Evolutionary conservation across 2,888 invertebrate species (phyloP).

Genomic region (Dexiosoma caninum): DNA sequence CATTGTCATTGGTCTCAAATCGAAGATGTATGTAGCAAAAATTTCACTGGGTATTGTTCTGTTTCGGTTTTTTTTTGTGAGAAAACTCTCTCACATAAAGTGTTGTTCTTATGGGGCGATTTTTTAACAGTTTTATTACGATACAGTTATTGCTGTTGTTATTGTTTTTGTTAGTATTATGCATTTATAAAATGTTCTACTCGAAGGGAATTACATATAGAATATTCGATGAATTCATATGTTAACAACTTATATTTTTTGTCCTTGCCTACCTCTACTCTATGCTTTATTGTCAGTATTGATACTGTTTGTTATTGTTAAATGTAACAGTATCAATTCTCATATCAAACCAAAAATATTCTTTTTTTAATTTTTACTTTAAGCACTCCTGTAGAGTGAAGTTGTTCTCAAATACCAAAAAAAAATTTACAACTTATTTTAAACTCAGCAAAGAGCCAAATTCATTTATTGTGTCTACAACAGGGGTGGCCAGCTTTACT

Average conservation of each 20-base stretch:
- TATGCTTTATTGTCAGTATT: background rate
- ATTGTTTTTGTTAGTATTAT: background rate
- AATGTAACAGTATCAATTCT: slow-evolving; percentile 33
- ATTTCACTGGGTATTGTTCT: no score
- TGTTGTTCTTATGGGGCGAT: background rate
- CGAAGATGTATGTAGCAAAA: no score
- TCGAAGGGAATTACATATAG: slow-evolving; percentile 35
- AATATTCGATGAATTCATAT: slow-evolving; percentile 49
- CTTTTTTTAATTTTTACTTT: background rate
- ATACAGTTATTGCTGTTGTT: background rate
- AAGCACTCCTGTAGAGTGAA: background rate
- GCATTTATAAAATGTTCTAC: background rate
- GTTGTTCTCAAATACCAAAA: no score
- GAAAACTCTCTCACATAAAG: background rate
- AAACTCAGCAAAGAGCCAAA: no score
- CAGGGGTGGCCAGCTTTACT: no score
- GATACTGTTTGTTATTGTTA: background rate
- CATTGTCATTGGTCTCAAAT: no score
- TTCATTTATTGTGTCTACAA: no score
- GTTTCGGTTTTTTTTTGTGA: no score
- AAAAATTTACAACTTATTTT: no score
- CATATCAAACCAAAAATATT: background rate
- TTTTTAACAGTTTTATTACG: background rate
- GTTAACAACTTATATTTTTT: slow-evolving; percentile 14
- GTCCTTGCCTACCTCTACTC: background rate